These are phyloP conservation scores for Thecocarcelia acutangulata DNA, from an alignment of 2,888 invertebrate genomes.

Conservation along the genomic window DNA sequence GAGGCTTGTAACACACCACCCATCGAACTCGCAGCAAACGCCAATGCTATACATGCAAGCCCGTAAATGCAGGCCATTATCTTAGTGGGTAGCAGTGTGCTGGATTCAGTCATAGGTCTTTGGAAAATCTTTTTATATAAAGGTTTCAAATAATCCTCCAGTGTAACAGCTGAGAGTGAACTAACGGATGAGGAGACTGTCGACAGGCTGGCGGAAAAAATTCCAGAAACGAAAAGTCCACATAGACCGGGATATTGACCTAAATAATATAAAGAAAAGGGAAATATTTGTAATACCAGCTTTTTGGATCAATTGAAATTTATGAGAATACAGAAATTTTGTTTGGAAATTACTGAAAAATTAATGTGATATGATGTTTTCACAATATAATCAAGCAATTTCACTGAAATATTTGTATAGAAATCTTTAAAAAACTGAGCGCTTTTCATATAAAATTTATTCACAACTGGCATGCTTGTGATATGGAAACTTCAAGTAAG, in stretches of 20 bases:
- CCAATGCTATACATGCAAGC: constrained; percentile 88
- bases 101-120: constrained; percentile 80
- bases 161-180: constrained; percentile 93
- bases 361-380: too few relatives aligned
- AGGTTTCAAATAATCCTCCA: constrained; percentile 91
- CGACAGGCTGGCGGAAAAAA: constrained; percentile 95
- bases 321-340: too few relatives aligned
- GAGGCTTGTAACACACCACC: constrained; percentile 93
- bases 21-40: constrained; percentile 90
- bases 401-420: too few relatives aligned
- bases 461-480: too few relatives aligned
- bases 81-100: constrained; percentile 84
- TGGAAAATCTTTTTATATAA: constrained; percentile 81
- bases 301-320: too few relatives aligned
- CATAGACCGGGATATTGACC: constrained; percentile 88
- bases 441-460: too few relatives aligned
- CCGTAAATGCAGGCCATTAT: constrained; percentile 89
- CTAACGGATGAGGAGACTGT: constrained; percentile 95
- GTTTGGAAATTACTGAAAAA: too few relatives aligned
- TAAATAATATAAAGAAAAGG: constrained; percentile 59
- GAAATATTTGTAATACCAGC: not conserved
- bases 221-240: constrained; percentile 94
- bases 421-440: too few relatives aligned
- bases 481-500: too few relatives aligned
- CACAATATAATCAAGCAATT: too few relatives aligned